Percentiles rank a stretch among this genome's conserved stretches.
Conservation (phyloP, 2,888 invertebrate genomes). For the Sussaba pulchella region DNA sequence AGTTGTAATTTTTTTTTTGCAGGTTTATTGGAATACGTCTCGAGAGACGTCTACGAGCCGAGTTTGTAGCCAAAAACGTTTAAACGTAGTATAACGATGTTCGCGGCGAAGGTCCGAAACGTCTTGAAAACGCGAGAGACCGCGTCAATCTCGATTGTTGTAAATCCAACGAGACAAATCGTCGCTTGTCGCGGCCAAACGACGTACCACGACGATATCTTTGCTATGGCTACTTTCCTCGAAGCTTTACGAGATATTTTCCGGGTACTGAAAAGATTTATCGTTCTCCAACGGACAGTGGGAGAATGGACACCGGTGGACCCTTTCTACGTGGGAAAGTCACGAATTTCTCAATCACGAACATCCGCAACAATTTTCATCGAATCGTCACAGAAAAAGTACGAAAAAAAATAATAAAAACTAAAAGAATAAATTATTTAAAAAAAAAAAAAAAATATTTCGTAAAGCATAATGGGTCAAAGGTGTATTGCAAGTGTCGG, state of each 20-base stretch:
- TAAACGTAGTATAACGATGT: conserved; percentile 25
- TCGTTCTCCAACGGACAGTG: neutral
- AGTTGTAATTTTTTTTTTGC: too few relatives aligned
- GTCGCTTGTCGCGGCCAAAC: conserved; percentile 43
- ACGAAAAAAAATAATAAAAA: neutral
- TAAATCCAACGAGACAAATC: conserved; percentile 64
- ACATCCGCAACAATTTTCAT: too few relatives aligned
- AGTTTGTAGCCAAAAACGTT: neutral
- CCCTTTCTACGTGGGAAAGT: neutral
- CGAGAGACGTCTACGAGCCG: too few relatives aligned
- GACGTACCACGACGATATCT: conserved; percentile 40
- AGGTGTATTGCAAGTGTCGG: neutral
- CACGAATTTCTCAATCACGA: too few relatives aligned
- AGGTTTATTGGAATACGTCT: too few relatives aligned
- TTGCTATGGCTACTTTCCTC: conserved; percentile 25
- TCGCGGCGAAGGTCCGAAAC: too few relatives aligned
- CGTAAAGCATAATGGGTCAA: conserved; percentile 6
- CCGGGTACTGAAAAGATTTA: conserved; percentile 46
- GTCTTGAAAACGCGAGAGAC: too few relatives aligned
- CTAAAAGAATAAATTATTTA: neutral
- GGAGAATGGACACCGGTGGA: neutral
- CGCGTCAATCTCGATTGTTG: conserved; percentile 47
- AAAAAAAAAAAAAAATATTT: conserved; percentile 17
- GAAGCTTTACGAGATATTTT: conserved; percentile 56
- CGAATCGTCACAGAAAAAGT: too few relatives aligned